Percentiles rank a stretch among this genome's conserved stretches.
These are phyloP conservation scores for Hipposideros larvatus DNA, from an alignment of 2,797 vertebrate genomes.

Conservation along the genomic window DNA sequence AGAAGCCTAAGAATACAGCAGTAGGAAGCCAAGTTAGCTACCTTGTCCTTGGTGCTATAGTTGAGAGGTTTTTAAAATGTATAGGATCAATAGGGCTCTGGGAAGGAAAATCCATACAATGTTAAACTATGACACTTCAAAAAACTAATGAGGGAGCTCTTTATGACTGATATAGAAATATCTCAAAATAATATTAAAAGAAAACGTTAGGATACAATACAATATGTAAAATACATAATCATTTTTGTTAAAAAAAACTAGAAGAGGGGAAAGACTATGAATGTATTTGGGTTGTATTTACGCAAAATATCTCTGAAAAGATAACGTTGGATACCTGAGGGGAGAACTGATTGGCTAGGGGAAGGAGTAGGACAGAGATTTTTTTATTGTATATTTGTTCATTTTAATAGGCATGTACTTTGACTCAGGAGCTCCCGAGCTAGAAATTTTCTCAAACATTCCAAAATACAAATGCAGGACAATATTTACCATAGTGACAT, in stretches of 20 bases:
- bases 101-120: background rate
- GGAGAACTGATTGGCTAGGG: background rate
- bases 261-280: background rate
- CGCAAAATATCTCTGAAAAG: background rate
- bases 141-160: background rate
- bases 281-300: background rate
- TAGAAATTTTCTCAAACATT: conserved; percentile 13
- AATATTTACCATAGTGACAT: background rate
- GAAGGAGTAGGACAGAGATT: background rate
- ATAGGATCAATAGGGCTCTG: background rate
- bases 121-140: background rate
- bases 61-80: background rate
- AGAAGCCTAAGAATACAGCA: background rate
- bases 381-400: conserved; percentile 7
- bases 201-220: background rate
- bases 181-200: background rate
- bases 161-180: background rate
- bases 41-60: background rate
- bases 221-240: background rate
- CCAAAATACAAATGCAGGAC: conserved; percentile 42
- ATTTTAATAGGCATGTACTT: background rate
- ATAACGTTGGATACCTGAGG: background rate
- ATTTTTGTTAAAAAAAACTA: background rate
- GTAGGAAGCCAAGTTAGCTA: background rate
- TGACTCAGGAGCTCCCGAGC: background rate